Evolutionary conservation across 2,888 invertebrate species (phyloP), one percentile per base, ranked within the genome.

Genomic region (Plagodis pulveraria): DNA sequence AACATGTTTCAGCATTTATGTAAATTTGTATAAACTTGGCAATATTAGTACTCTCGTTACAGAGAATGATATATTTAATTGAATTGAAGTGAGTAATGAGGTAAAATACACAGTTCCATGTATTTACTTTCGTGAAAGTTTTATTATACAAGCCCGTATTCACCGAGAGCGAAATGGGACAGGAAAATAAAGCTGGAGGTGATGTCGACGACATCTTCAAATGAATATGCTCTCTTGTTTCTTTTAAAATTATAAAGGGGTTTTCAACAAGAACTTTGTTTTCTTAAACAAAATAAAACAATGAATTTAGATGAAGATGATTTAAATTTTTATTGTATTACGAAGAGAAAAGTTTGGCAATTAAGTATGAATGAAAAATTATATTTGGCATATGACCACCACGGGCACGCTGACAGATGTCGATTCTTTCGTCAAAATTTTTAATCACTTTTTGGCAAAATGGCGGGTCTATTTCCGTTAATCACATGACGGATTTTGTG

Each of bases 161-260:
- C 50, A 52, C 45, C 42, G 36, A 58, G 56, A 50, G 54, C 45
- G 56, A 78, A 81, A 68, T 74, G 71, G 80, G 53, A 68, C 80
- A 77, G 70, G 74, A 76, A 76, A 80, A 79, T 76, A 74, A 35
- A 68, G 59, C 56, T 67, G 66, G 70, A 58, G 65, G 54, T 34
- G 41, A 50, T 49, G 55, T 48, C 51, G 62, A 65, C 65, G 65
- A 66, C 66, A 43, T 57, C 50, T 55, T 66, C 65, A 55, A 67
- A 70, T 62, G 44, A 63, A 62, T 58, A 56, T 10, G 5, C 22
- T 7, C 9, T 35, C 41, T 54, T 42, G n/a, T 42, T 8, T 5
- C 42, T 5, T 42, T 42, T 12, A 11, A 42, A 42, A 42, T 12
- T 42, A 42, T 2, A n/a, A n/a, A n/a, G n/a, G n/a, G n/a, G n/a